Base-by-base conservation (phyloP, 2,888 invertebrate genomes). In the Nomada fucata region DNA sequence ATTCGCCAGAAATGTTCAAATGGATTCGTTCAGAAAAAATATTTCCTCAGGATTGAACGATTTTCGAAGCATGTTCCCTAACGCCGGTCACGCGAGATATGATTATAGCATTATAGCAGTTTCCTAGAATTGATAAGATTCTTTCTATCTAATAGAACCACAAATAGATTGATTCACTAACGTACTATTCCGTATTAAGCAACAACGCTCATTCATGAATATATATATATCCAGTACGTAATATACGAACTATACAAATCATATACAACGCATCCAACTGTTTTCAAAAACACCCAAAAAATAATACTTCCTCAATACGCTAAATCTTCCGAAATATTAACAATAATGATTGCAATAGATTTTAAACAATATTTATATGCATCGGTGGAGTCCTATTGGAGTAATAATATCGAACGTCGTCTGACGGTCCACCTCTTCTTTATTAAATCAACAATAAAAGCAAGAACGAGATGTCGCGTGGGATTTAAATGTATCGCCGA, bases 101-200 rank as follows among this genome's bases (percentile, higher is more conserved):
- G 20, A 44, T 57, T 13, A 9, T 13, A 36, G 36, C 36, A 55
- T 9, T 23, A 44, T 36, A 2, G 55, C 1, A 23, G 18, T 44
- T 69, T 69, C 57, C 11, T n/a, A 13, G 57, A 69, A 69, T 10
- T 57, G 68, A 69, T 69, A 69, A 69, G 55, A 44, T 3, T 57
- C 7, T 44, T 44, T 18, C n/a, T 44, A 26, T 44, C 0, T 11
- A 26, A 42, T 42, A 68, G 23, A 44, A 23, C 18, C 9, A 20
- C 13, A 2, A 20, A 53, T 15, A 29, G 53, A 23, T 26, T 26
- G 18, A 44, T 44, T 68, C 13, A 18, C 20, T 36, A 68, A 55
- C 55, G 42, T 11, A 23, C 10, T 18, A 50, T 57, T 42, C 23
- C 42, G 11, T 13, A 9, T 23, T 23, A 42, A 10, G 23, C 10